Conservation (phyloP, 1,140 invertebrate species). For the silkworm (Bombyx mori) region ASM3026992v2 NC_085127.1:10651501-10652000, state of each 20-base stretch:
- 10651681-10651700: slow-evolving; percentile 55
- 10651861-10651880: no score
- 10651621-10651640: slow-evolving; percentile 68
- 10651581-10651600: slow-evolving; percentile 70
- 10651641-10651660: slow-evolving; percentile 43
- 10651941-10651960: no score
- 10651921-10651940: no score
- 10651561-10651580: slow-evolving; percentile 48
- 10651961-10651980: no score
- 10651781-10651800: no score
- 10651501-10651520: slow-evolving; percentile 24
- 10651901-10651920: no score
- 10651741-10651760: slow-evolving; percentile 13
- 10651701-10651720: slow-evolving; percentile 61
- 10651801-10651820: no score
- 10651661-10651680: slow-evolving; percentile 52
- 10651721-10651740: slow-evolving; percentile 35
- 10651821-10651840: no score
- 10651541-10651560: slow-evolving; percentile 59
- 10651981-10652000: no score
- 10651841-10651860: no score
- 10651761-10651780: no score
- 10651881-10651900: no score
- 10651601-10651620: slow-evolving; percentile 71
- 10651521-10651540: slow-evolving; percentile 57